phyloP scores from a whole-genome alignment of 2,888 invertebrate species.

The Himalopsyche tibetana region DNA sequence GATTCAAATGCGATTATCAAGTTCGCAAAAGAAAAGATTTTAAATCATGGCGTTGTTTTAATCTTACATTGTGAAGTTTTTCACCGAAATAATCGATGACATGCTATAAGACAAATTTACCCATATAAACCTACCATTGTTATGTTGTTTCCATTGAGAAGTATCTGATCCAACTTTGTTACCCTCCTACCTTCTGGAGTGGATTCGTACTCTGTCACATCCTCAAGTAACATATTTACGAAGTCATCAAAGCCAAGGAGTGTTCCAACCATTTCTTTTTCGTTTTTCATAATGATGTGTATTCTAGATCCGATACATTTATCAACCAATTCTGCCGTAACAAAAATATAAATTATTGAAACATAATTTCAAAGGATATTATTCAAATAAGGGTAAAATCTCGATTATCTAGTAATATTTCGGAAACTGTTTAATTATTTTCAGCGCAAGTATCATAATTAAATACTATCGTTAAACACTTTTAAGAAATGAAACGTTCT shows the following conservation, averaged over 20 bases:
- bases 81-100: too few relatives aligned
- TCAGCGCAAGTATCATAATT: too few relatives aligned
- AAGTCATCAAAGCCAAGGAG: slow-evolving; percentile 98
- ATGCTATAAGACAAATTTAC: too few relatives aligned
- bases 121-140: slow-evolving; percentile 86
- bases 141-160: slow-evolving; percentile 99
- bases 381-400: too few relatives aligned
- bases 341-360: background rate
- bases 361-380: too few relatives aligned
- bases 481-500: too few relatives aligned
- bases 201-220: slow-evolving; percentile 98
- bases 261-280: slow-evolving; percentile 99
- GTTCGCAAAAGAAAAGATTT: too few relatives aligned
- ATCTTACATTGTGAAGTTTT: too few relatives aligned
- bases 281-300: slow-evolving; percentile 99
- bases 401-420: too few relatives aligned
- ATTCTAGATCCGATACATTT: slow-evolving; percentile 99
- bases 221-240: slow-evolving; percentile 98
- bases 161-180: slow-evolving; percentile 97
- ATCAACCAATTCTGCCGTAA: slow-evolving; percentile 90
- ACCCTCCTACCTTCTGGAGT: slow-evolving; percentile 97
- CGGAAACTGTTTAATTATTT: background rate
- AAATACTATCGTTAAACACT: too few relatives aligned
- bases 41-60: too few relatives aligned
- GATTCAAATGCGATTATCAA: too few relatives aligned